Evolutionary conservation across 1,140 invertebrate species (phyloP).

Genomic region (Cherax quadricarinatus): DNA sequence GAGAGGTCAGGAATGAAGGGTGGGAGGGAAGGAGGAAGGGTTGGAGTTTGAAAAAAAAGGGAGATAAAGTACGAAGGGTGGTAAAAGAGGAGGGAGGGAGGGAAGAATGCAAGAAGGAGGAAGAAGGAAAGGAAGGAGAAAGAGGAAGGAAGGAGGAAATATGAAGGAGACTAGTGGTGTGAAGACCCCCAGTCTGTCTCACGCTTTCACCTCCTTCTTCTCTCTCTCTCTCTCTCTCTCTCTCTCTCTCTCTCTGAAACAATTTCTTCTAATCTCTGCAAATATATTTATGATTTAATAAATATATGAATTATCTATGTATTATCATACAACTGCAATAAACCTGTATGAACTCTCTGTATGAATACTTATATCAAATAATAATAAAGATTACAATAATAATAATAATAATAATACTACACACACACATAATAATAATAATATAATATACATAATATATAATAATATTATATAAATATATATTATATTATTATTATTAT

Average conservation of each 20-base stretch:
- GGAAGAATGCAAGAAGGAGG: not conserved
- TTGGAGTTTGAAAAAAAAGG: not conserved
- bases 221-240: not conserved
- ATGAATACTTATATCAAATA: too few species aligned
- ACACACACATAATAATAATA: too few species aligned
- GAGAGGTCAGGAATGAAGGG: not conserved
- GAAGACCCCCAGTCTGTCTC: too few species aligned
- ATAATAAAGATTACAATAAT: too few species aligned
- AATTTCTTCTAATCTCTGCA: not conserved
- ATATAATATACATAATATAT: too few species aligned
- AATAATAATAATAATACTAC: not conserved
- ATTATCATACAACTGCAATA: too few species aligned
- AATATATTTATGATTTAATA: too few species aligned
- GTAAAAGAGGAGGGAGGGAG: not conserved
- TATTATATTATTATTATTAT: too few species aligned
- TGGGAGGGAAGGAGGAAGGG: not conserved
- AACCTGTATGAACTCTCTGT: too few species aligned
- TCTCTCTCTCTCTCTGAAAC: not conserved
- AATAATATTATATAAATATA: too few species aligned
- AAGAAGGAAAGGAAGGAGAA: not conserved
- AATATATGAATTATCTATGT: too few species aligned
- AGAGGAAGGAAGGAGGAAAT: not conserved
- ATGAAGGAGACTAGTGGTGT: too few species aligned
- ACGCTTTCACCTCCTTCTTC: not conserved
- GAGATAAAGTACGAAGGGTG: not conserved